A percentile compares a stretch with the other conserved stretches of the same genome.
Evolutionary conservation across 1,140 invertebrate genomes (phyloP).

Genomic region (Drosophila fuyamai): DNA sequence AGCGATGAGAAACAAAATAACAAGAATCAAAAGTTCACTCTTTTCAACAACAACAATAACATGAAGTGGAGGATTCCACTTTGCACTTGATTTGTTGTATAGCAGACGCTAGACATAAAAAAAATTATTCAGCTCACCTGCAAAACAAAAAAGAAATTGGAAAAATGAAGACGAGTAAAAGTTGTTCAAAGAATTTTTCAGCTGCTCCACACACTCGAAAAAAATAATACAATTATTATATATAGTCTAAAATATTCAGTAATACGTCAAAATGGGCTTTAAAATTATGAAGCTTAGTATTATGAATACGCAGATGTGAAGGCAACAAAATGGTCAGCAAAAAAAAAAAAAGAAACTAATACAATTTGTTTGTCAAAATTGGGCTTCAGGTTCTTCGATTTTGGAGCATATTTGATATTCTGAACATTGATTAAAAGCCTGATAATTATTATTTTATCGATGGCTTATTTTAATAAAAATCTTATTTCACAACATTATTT

Average conservation of each 20-base stretch:
- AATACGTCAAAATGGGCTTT: too few species aligned
- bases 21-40: slow-evolving; percentile 59
- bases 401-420: too few species aligned
- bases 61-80: slow-evolving; percentile 42
- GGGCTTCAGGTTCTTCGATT: too few species aligned
- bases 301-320: too few species aligned
- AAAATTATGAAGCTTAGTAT: too few species aligned
- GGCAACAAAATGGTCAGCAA: too few species aligned
- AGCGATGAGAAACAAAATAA: slow-evolving; percentile 31
- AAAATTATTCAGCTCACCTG: slow-evolving; percentile 39
- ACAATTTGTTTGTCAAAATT: too few species aligned
- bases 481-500: too few species aligned
- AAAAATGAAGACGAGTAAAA: slow-evolving; percentile 31
- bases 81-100: slow-evolving; percentile 70
- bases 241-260: neutral
- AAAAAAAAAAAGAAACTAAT: too few species aligned
- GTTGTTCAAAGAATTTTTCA: slow-evolving; percentile 38
- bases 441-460: too few species aligned
- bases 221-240: neutral
- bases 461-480: too few species aligned
- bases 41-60: slow-evolving; percentile 35
- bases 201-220: slow-evolving; percentile 19
- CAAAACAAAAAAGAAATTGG: slow-evolving; percentile 24
- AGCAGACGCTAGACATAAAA: slow-evolving; percentile 55
- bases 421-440: too few species aligned